Evolutionary conservation across 1,140 invertebrate genomes (phyloP), one percentile per base, ranked within the genome.

Genomic region (Bombus sibiricus): DNA sequence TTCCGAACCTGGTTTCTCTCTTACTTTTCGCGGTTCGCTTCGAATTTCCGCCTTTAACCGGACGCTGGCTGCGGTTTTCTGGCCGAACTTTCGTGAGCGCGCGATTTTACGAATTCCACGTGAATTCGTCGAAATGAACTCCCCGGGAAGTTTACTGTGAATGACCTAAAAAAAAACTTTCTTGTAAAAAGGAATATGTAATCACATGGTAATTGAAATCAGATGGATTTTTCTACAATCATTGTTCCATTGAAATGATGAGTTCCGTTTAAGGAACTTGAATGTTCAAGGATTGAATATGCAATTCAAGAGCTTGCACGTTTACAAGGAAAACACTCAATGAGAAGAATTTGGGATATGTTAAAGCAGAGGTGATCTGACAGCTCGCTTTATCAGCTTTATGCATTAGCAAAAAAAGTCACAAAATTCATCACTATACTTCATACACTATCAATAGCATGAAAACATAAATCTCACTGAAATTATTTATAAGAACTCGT

Each of bases 11-110:
- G 34, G 32, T 39, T 68, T 22, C 77, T 64, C 79, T 53, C 75
- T 89, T 89, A 89, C 87, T 86, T 89, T 89, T 81, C 81, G 88
- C 47, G 83, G 77, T 86, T 64, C 73, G 12, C 57, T 82, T 57
- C 79, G 75, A 86, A 83, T 86, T 89, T 85, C 68, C 28, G 68
- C 68, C 79, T 89, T 81, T 80, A 79, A 71, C 66, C 28, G 53
- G 74, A 28, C 79, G 39, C 43, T 59, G 53, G 37, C 80, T 64
- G 76, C 37, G 66, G 72, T 85, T 86, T 89, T 43, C 37, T 57
- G 53, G 37, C 53, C 37, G 81, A 83, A 81, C 59, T 82, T 77
- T 77, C 47, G 43, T 0, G 72, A 18, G n/a, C 32, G 62, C 37
- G 77, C 80, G 85, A 39, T 83, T 68, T 68, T 64, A 37, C 53